Base-by-base conservation (phyloP, 1,140 invertebrate species). In the Holotrichia oblita region DNA sequence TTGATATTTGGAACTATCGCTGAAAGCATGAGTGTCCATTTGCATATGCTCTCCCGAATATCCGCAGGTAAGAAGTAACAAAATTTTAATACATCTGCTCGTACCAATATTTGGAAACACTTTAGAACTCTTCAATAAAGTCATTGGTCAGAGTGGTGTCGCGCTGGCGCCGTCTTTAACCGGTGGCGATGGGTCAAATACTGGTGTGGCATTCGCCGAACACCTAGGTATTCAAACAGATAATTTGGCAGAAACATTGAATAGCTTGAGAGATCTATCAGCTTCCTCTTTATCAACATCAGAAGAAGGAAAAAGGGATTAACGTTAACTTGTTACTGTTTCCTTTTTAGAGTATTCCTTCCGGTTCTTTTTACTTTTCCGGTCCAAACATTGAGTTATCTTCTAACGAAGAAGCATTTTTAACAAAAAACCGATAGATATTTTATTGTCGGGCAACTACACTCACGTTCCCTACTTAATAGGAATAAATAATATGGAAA, bases 1-100 rank as follows among this genome's bases (percentile, higher is more conserved):
- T 80, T 82, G 0, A 79, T 91, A 17, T 85, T 89, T 83, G 90
- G 90, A 34, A 85, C 88, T 40, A 88, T 87, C 79, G 85, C 89
- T 17, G 90, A 90, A 0, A 89, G 85, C 10, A 82, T 82, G n/a
- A 81, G 83, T 10, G 85, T 80, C 59, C 81, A 82, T 73, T 79
- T 78, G 9, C 74, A 81, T 14, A 79, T 75, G 14, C 17, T 82
- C 20, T 79, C 80, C 7, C 81, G 78, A 20, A 55, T 79, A 20
- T 44, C 82, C 86, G 81, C 84, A 88, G 85, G 85, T 88, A 69
- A 0, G 3, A 92, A 34, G 27, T 34, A 34, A 34, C 27, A 2
- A 34, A 34, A 34, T 34, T n/a, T 40, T 6, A 4, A 42, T 2
- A 10, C 17, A 41, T 14, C 14, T 69, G 7, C 6, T 20, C 17